A percentile compares a stretch with the other conserved stretches of the same genome.
These are phyloP conservation scores for Metacarcinus magister DNA, from an alignment of 2,888 invertebrate species.

Conservation along the genomic window DNA sequence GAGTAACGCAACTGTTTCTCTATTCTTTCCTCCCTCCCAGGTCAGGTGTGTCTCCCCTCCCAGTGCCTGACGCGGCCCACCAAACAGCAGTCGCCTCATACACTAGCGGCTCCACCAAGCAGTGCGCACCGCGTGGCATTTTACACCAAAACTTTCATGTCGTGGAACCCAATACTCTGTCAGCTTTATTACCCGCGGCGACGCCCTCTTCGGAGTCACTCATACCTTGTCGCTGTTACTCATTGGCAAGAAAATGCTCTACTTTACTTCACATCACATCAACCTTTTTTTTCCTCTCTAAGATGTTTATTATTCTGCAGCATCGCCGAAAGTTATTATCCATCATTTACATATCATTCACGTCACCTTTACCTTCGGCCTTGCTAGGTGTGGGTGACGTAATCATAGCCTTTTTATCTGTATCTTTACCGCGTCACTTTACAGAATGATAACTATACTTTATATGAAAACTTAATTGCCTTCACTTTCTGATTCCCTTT, in stretches of 20 bases:
- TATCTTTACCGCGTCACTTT: background rate
- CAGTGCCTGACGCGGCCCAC: background rate
- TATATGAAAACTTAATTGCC: background rate
- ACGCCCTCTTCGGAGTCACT: background rate
- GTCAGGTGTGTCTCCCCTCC: background rate
- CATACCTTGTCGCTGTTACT: background rate
- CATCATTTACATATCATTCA: background rate
- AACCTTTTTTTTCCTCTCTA: background rate
- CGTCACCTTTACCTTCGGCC: background rate
- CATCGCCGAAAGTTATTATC: background rate
- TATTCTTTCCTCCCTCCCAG: background rate
- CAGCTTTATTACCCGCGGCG: background rate
- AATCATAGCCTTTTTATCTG: background rate
- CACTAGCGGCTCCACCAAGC: background rate
- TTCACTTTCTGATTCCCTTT: background rate
- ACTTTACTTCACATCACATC: background rate
- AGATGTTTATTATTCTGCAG: too few relatives aligned
- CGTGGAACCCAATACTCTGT: slow-evolving; percentile 28
- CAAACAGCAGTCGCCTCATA: background rate
- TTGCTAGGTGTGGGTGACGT: slow-evolving; percentile 1
- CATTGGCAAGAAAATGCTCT: background rate
- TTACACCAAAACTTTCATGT: slow-evolving; percentile 20
- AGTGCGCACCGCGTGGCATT: background rate
- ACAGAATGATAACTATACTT: background rate
- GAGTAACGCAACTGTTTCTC: too few relatives aligned